phyloP scores from a whole-genome alignment of 2,797 vertebrate genomes.

The Premnoplex brunnescens region DNA sequence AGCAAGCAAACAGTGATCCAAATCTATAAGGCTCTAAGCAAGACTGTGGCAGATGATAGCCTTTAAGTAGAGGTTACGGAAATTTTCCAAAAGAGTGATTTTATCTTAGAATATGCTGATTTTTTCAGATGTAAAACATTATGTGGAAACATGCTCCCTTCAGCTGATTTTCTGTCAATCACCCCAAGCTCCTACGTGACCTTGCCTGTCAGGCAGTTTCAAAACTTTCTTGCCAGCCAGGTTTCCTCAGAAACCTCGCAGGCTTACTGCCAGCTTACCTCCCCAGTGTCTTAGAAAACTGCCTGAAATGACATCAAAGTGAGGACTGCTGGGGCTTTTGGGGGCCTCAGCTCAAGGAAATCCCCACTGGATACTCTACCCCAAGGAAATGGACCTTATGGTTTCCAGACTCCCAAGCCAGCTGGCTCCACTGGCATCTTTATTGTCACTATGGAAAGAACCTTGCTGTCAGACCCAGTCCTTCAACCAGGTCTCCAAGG shows the following conservation, averaged over 20 bases:
- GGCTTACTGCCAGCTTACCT: neutral
- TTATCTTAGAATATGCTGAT: neutral
- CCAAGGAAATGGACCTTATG: neutral
- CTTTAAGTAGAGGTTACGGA: neutral
- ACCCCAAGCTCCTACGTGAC: neutral
- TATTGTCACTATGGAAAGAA: neutral
- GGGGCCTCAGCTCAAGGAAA: neutral
- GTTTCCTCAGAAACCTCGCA: neutral
- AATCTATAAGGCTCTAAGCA: neutral
- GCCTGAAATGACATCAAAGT: neutral
- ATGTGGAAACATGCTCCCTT: neutral
- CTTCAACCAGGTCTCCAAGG: neutral
- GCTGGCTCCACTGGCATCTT: neutral
- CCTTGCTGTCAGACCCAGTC: neutral
- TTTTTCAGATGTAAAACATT: slow-evolving; percentile 23
- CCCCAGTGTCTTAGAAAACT: neutral
- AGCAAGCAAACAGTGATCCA: neutral
- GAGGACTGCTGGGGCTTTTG: neutral
- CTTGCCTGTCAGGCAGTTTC: slow-evolving; percentile 23
- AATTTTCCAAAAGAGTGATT: neutral
- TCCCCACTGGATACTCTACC: neutral
- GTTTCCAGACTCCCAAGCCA: neutral
- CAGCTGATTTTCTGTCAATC: slow-evolving; percentile 17
- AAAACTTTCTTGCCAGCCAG: slow-evolving; percentile 7
- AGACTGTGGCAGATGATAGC: neutral